Base-by-base conservation (phyloP, 2,888 invertebrate species). In the Spisula solida region DNA sequence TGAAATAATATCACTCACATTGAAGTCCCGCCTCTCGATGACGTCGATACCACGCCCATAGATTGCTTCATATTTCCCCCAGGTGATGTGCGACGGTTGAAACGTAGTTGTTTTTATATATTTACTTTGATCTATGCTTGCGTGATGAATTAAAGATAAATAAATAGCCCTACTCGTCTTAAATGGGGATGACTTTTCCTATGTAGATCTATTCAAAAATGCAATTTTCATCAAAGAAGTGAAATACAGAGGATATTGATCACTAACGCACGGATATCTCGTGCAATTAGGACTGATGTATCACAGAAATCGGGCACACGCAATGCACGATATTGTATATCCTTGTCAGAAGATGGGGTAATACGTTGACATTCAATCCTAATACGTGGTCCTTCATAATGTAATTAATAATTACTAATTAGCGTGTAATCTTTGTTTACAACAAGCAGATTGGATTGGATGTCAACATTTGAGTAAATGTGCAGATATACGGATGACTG, bases 11-110 rank as follows among this genome's bases (percentile, higher is more conserved):
- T 75, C 75, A 75, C 31, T 14, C 70, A 31, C 75, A 1, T 16
- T 16, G 29, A 34, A 75, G 75, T 34, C 31, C 75, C 75, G 75
- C 75, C 75, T 34, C n/a, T 75, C 75, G 75, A 5, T 75, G 75
- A 75, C 75, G 14, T 75, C 10, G 6, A 6, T 5, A 34, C 34
- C 75, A 75, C 75, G 75, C 75, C 75, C 18, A 31, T 75, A 66
- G 1, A 34, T 31, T 31, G 75, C 34, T 75, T 75, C 34, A 31
- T 29, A 56, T 66, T 16, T 25, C 16, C 75, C 16, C 75, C 75
- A 75, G 75, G 75, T 75, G 75, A 34, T 75, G 31, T 34, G 29
- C 12, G 18, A 75, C 75, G 34, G 34, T 75, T 34, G 75, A 18
- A 75, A 31, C 41, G 8, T 41, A 16, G 16, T 31, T 16, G 34